phyloP scores from a whole-genome alignment of 1,140 invertebrate species.

The Acromyrmex echinatior region DNA sequence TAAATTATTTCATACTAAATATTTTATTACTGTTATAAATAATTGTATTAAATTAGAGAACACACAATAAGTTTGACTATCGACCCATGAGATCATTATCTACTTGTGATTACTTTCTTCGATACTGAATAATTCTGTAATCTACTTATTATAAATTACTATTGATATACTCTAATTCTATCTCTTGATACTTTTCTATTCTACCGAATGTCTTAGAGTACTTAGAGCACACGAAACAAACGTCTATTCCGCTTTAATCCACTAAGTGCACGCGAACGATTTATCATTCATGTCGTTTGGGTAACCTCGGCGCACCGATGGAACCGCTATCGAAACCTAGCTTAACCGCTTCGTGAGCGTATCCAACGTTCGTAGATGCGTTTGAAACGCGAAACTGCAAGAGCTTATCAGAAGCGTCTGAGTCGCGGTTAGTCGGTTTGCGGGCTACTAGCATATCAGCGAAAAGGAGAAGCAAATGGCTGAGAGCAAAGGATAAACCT shows the following conservation, averaged over 20 bases:
- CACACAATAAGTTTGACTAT: not conserved
- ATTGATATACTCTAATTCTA: constrained; percentile 22
- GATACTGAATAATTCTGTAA: constrained; percentile 24
- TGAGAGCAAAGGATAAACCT: constrained; percentile 54
- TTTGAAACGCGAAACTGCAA: constrained; percentile 31
- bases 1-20: not conserved
- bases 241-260: constrained; percentile 40
- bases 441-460: constrained; percentile 53
- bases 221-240: constrained; percentile 4
- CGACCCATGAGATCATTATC: not conserved
- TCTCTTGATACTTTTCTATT: constrained; percentile 9
- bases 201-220: not conserved
- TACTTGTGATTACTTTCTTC: not conserved
- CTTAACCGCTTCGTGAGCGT: constrained; percentile 11
- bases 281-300: constrained; percentile 58
- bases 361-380: constrained; percentile 30
- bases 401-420: constrained; percentile 33
- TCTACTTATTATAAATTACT: not conserved
- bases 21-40: not conserved
- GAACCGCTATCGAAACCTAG: constrained; percentile 50
- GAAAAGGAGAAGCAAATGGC: constrained; percentile 10
- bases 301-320: constrained; percentile 47
- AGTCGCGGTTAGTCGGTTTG: constrained; percentile 38
- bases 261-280: constrained; percentile 53
- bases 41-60: not conserved